phyloP scores from a whole-genome alignment of 2,888 invertebrate species.

The Malacosoma neustria region DNA sequence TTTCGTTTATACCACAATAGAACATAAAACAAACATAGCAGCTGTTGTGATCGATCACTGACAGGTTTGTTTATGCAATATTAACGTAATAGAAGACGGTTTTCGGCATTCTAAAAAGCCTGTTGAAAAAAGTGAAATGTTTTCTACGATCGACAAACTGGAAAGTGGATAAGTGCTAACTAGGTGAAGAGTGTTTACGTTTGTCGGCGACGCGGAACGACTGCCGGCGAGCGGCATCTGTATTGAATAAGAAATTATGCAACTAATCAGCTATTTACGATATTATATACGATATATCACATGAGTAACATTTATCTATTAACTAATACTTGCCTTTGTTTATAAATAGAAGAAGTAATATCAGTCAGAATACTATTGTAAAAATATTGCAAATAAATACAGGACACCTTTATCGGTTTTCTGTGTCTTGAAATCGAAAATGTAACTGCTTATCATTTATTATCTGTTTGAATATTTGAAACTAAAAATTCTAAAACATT shows the following conservation, averaged over 20 bases:
- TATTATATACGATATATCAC: too few species aligned
- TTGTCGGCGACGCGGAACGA: conserved; percentile 3
- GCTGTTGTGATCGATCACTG: conserved; percentile 13
- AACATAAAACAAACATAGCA: conserved; percentile 12
- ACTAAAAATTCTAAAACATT: too few species aligned
- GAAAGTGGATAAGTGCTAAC: conserved; percentile 34
- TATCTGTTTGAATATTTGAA: too few species aligned
- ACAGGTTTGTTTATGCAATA: conserved; percentile 30
- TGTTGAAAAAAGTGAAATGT: conserved; percentile 41
- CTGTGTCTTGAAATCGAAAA: too few species aligned
- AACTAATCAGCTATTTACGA: too few species aligned
- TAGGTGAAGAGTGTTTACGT: conserved; percentile 27
- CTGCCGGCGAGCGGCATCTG: not conserved
- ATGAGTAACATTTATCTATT: too few species aligned
- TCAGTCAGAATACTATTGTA: too few species aligned
- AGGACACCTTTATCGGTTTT: too few species aligned
- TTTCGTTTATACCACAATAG: conserved; percentile 10
- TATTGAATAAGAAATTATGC: not conserved
- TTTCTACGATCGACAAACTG: conserved; percentile 33
- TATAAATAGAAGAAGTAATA: too few species aligned
- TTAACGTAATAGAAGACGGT: conserved; percentile 28
- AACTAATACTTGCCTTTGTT: too few species aligned
- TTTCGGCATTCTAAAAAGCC: conserved; percentile 23
- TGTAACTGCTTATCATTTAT: too few species aligned
- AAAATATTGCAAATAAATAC: too few species aligned